phyloP scores from a whole-genome alignment of 2,888 invertebrate genomes.

The Imbricaverruca yamaguchii region DNA sequence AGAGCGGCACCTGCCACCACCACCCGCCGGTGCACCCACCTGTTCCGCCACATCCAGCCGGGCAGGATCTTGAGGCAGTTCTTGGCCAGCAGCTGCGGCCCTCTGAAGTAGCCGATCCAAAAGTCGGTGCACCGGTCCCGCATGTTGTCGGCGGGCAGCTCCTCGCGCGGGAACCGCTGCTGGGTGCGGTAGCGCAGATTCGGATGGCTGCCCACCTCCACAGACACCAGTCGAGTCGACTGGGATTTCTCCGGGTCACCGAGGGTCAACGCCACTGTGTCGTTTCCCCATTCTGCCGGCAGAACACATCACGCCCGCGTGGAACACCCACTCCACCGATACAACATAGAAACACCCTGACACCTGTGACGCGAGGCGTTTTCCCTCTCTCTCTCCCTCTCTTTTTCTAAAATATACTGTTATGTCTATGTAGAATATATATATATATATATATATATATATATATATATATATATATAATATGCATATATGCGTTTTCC shows the following conservation, averaged over 20 bases:
- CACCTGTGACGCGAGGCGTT: too few relatives aligned
- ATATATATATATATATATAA: too few relatives aligned
- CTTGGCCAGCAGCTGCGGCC: neutral
- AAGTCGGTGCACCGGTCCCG: neutral
- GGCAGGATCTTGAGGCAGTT: constrained; percentile 16
- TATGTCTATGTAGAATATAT: too few relatives aligned
- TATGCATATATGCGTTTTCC: too few relatives aligned
- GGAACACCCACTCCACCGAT: too few relatives aligned
- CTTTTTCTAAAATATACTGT: too few relatives aligned
- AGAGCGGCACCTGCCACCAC: too few relatives aligned
- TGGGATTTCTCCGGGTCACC: neutral
- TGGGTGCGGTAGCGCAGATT: neutral
- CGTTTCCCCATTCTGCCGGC: neutral
- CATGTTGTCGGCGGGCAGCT: neutral
- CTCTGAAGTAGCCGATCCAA: constrained; percentile 15
- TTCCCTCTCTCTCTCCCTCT: too few relatives aligned
- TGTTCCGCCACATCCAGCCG: constrained; percentile 14
- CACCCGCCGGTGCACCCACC: neutral
- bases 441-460: too few relatives aligned
- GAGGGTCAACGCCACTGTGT: neutral
- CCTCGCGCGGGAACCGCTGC: neutral
- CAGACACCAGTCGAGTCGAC: neutral
- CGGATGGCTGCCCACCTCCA: neutral
- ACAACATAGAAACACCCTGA: too few relatives aligned
- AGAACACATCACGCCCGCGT: neutral